Evolutionary conservation across 2,113 vertebrate genomes (phyloP), one percentile per base, ranked within the genome.

Genomic region (Trematomus loennbergii): DNA sequence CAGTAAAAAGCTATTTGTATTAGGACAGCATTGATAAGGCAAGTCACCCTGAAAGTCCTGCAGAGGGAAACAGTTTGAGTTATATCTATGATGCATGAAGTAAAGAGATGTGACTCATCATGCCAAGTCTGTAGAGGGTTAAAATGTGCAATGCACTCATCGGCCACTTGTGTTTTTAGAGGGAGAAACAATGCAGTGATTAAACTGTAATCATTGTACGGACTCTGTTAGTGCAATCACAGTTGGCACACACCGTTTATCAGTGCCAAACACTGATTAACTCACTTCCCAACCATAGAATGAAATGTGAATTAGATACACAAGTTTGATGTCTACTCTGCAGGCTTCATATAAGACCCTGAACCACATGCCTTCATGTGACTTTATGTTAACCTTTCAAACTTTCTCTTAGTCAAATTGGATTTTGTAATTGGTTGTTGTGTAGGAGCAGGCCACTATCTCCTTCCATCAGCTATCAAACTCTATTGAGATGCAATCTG

Each of bases 391-490:
- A 48, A 83, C 58, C 65, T 71, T 75, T 76, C 54, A 66, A 78
- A 66, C 61, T 72, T 82, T 78, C 57, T 64, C 61, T 68, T 29
- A 29, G 61, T 73, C 69, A 25, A 82, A 46, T 20, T 57, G 57
- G 64, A 87, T 68, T 78, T 67, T 58, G 29, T 72, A 89, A 79
- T 87, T 78, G 54, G 78, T 29, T 54, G 22, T 59, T 79, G 52
- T 76, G 76, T 48, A 49, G 66, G 33, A 60, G 81, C 62, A 20
- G 80, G 72, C 57, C 55, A 74, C 59, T 57, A 82, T 67, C 79
- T 84, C 72, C 59, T 72, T 80, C 72, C 22, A 77, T 82, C 69
- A 90, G 53, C 60, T 67, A 9, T 87, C 74, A 83, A 83, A 80
- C 79, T 78, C 45, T 29, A 63, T 40, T 49, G 52, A 82, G 78